These are phyloP conservation scores for Dasypolia templi DNA, from an alignment of 2,888 invertebrate genomes.

Conservation along the genomic window DNA sequence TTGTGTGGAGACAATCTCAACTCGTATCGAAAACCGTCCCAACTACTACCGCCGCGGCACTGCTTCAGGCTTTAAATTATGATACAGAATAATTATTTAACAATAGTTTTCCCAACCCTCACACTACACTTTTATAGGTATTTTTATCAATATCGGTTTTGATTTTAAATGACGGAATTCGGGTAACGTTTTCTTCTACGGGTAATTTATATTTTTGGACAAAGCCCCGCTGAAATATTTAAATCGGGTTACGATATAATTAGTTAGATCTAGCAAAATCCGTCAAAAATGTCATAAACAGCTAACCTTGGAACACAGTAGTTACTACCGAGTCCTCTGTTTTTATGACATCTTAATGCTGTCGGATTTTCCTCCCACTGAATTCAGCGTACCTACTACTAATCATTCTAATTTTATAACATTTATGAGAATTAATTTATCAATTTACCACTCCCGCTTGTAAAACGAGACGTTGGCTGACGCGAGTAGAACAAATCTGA, in stretches of 20 bases:
- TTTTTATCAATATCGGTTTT: neutral
- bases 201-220: neutral
- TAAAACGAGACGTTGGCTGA: conserved; percentile 17
- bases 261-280: conserved; percentile 16
- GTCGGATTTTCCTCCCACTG: conserved; percentile 36
- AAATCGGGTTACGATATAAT: neutral
- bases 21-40: neutral
- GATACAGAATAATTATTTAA: neutral
- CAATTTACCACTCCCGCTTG: conserved; percentile 43
- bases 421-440: conserved; percentile 35
- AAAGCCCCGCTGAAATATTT: neutral
- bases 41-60: conserved; percentile 25
- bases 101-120: neutral
- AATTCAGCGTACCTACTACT: conserved; percentile 39
- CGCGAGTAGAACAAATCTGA: conserved; percentile 14
- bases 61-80: conserved; percentile 16
- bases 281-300: conserved; percentile 51
- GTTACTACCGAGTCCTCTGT: conserved; percentile 47
- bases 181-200: neutral
- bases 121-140: too few relatives aligned
- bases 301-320: conserved; percentile 45
- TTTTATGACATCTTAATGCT: conserved; percentile 45
- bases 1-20: conserved; percentile 15
- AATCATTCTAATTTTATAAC: conserved; percentile 58
- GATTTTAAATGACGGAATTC: neutral